These are phyloP conservation scores for Esox niger DNA, from an alignment of 2,113 vertebrate species.

Conservation along the genomic window DNA sequence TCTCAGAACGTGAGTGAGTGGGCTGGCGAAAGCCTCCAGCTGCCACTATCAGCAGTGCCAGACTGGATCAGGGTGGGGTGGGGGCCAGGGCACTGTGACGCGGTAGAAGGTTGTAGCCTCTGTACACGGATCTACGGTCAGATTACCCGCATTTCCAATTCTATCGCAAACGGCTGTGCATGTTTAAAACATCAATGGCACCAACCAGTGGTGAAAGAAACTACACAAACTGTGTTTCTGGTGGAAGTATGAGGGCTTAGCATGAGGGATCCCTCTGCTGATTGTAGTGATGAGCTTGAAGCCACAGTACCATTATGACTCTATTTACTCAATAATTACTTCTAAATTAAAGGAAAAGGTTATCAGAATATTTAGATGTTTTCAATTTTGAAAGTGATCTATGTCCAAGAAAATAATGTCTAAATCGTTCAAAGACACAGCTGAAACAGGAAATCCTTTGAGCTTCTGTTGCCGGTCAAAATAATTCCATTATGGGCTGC, in stretches of 20 bases:
- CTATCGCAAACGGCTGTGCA: background rate
- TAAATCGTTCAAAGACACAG: too few species aligned
- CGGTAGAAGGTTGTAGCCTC: background rate
- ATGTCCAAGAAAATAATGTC: too few species aligned
- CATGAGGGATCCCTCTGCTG: background rate
- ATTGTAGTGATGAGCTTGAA: background rate
- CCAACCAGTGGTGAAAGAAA: background rate
- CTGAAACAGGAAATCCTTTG: too few species aligned
- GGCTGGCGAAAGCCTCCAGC: conserved; percentile 27
- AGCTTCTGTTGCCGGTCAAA: too few species aligned
- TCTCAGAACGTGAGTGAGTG: background rate
- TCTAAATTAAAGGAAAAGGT: background rate
- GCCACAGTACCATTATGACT: background rate
- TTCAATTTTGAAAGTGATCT: too few species aligned
- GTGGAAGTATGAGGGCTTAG: background rate
- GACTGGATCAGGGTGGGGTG: conserved; percentile 29
- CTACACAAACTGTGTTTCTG: background rate
- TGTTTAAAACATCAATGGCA: background rate
- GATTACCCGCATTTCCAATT: background rate
- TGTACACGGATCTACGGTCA: background rate
- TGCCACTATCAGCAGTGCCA: conserved; percentile 39
- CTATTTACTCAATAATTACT: background rate
- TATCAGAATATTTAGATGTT: too few species aligned
- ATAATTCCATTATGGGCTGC: too few species aligned
- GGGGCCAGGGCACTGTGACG: conserved; percentile 1